These are phyloP conservation scores for Paraplagusia blochii DNA, from an alignment of 2,113 vertebrate species.

Conservation along the genomic window DNA sequence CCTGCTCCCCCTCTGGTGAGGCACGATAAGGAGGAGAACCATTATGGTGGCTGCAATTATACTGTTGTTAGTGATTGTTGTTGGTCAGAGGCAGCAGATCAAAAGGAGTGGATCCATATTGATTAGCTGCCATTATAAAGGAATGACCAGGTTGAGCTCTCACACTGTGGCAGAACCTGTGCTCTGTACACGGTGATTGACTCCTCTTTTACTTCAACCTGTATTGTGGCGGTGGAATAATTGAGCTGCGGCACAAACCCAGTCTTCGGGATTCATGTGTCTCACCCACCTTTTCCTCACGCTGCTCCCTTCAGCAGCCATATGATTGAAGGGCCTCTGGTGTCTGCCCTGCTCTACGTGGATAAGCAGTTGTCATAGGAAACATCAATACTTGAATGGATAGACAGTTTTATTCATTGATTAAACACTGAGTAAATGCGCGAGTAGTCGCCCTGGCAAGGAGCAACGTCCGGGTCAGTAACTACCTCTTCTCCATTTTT, in stretches of 20 bases:
- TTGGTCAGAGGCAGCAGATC: constrained; percentile 51
- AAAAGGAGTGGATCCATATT: constrained; percentile 51
- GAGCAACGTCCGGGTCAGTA: constrained; percentile 31
- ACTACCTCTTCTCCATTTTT: constrained; percentile 56
- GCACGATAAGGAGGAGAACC: constrained; percentile 18
- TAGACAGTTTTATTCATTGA: constrained; percentile 75
- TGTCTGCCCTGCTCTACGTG: constrained; percentile 57
- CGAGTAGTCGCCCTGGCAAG: constrained; percentile 47
- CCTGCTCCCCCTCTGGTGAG: constrained; percentile 1
- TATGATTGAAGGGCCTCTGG: constrained; percentile 68
- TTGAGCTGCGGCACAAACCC: constrained; percentile 53
- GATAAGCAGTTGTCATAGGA: constrained; percentile 73
- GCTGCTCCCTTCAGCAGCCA: constrained; percentile 33
- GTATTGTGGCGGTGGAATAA: constrained; percentile 46
- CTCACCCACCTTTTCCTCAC: constrained; percentile 34
- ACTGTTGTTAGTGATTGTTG: constrained; percentile 51
- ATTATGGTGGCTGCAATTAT: constrained; percentile 48
- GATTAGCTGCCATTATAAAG: constrained; percentile 53
- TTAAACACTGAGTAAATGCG: constrained; percentile 73
- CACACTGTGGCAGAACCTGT: constrained; percentile 20
- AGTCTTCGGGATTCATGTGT: constrained; percentile 48
- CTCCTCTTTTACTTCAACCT: constrained; percentile 36
- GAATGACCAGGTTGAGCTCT: constrained; percentile 34
- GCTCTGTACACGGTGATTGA: constrained; percentile 35
- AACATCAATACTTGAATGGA: constrained; percentile 72